Base-by-base conservation (phyloP, 1,140 invertebrate genomes). In the Antheraea pernyi region DNA sequence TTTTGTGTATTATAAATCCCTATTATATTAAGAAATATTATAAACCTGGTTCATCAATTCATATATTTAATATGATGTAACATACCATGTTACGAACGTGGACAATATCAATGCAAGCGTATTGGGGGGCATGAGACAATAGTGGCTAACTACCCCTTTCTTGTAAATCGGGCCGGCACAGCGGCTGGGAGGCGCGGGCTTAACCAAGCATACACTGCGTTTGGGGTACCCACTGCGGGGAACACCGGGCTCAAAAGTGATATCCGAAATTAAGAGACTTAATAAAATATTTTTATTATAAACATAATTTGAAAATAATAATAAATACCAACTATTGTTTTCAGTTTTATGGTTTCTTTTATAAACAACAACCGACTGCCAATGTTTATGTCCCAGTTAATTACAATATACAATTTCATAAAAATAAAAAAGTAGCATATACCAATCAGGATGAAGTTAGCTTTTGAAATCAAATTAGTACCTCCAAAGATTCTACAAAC, bases 131-230 rank as follows among this genome's bases (percentile, higher is more conserved):
- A 71, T 75, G 80, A 91, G 88, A 91, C 89, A 91, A 91, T 91
- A 85, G 86, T 74, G 78, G 88, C 89, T 91, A 91, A 91, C 89
- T 91, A 91, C 88, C 89, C 89, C 89, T 91, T 90, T 88, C 87
- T 91, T 88, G 84, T 85, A 81, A 81, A 73, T 72, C 77, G 77
- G 69, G 30, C 71, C 71, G 73, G 72, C 65, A 16, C 46, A n/a
- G 46, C 46, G 71, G 70, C 78, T 68, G 82, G 83, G 86, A 85
- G 89, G 87, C 84, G 86, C 86, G 86, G 83, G 85, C 82, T 81
- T 91, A 91, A 91, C 89, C 89, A 89, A 91, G 85, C 89, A 83
- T 86, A 88, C 87, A 87, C 78, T 89, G 82, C 84, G 82, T 82
- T 84, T 84, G 83, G 83, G 81, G 76, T 65, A 83, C 84, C 77